Percentiles rank a stretch among this genome's conserved stretches.
phyloP scores from a whole-genome alignment of 2,797 vertebrate genomes.

The Phyllotis vaccarum region DNA sequence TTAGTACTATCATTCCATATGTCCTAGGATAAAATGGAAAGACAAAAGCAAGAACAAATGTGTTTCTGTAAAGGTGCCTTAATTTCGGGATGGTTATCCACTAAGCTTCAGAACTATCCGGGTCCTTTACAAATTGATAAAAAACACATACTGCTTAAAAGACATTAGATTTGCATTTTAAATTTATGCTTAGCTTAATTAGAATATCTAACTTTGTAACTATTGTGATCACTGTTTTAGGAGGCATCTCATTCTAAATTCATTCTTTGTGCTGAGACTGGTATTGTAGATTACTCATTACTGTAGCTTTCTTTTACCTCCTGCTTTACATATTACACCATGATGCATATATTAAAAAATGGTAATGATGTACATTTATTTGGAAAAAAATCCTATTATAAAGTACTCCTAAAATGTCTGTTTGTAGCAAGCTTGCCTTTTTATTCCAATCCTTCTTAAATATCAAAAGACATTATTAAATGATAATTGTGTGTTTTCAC shows the following conservation, averaged over 20 bases:
- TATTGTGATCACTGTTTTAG: background rate
- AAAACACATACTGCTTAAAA: background rate
- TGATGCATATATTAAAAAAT: background rate
- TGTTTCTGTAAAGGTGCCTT: conserved; percentile 1
- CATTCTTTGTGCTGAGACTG: background rate
- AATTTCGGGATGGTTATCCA: background rate
- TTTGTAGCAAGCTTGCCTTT: conserved; percentile 6
- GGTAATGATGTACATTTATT: background rate
- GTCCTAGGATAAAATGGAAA: background rate
- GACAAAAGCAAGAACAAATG: background rate
- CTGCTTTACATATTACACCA: rapidly evolving
- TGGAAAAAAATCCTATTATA: background rate
- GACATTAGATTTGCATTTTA: background rate
- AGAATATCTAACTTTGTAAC: background rate
- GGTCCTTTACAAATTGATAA: background rate
- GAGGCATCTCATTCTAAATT: background rate
- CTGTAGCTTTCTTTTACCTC: background rate
- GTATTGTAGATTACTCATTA: background rate
- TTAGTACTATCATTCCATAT: background rate
- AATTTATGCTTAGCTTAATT: background rate
- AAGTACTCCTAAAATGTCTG: background rate
- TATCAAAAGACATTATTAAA: background rate
- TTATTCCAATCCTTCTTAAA: background rate
- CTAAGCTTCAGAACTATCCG: background rate
- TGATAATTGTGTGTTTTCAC: background rate